Conservation (phyloP, 92 coral and sea anemone species). For the Actinostola sp. region DNA sequence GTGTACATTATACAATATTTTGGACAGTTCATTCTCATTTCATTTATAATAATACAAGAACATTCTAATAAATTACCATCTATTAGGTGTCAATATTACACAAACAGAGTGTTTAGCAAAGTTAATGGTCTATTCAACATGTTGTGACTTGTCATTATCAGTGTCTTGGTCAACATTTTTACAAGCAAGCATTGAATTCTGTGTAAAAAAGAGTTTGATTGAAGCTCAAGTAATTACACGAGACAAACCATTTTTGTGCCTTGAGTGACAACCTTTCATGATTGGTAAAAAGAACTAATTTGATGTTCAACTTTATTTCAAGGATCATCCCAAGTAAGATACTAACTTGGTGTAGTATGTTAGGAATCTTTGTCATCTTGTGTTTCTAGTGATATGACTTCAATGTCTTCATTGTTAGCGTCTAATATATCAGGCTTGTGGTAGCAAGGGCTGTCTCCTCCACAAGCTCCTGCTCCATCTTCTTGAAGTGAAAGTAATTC, state of each 20-base stretch:
- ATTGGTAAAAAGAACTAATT: background rate
- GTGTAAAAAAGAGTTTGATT: background rate
- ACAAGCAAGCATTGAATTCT: slow-evolving; percentile 3
- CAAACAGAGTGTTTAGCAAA: background rate
- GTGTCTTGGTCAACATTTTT: slow-evolving; percentile 2
- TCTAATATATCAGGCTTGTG: slow-evolving; percentile 45
- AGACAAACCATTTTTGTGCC: background rate
- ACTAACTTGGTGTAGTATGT: too few species aligned
- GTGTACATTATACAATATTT: background rate
- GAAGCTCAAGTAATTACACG: background rate
- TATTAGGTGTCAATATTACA: background rate
- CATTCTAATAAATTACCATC: slow-evolving; percentile 6
- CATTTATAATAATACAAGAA: background rate
- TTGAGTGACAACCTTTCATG: background rate
- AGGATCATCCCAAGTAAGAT: too few species aligned
- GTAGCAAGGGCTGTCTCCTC: slow-evolving; percentile 32
- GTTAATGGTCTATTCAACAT: background rate
- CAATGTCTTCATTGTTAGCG: slow-evolving; percentile 79
- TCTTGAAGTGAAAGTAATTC: slow-evolving; percentile 66
- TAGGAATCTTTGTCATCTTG: slow-evolving; percentile 92
- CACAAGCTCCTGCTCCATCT: slow-evolving; percentile 38
- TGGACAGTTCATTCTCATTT: background rate
- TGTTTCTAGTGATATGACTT: slow-evolving; percentile 80
- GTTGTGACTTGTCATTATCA: background rate
- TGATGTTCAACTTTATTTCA: background rate